These are phyloP conservation scores for Sturnira hondurensis DNA, from an alignment of 2,113 vertebrate species.

Conservation along the genomic window DNA sequence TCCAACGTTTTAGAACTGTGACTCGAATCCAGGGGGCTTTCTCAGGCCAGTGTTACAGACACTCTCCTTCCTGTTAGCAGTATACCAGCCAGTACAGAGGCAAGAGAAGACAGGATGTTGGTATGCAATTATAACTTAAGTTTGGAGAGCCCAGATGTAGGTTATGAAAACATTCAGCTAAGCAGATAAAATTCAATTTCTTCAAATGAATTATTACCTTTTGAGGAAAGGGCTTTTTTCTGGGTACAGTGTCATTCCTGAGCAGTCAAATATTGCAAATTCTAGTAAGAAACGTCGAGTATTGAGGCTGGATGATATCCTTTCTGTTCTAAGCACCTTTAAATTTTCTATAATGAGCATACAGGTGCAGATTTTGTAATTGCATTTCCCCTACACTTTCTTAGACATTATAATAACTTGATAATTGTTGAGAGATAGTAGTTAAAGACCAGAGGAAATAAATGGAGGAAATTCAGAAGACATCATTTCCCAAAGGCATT, in stretches of 20 bases:
- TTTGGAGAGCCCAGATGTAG: neutral
- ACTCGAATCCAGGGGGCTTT: neutral
- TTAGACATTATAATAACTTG: constrained; percentile 10
- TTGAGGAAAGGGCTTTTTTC: neutral
- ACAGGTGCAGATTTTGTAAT: neutral
- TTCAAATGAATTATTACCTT: neutral
- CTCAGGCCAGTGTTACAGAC: neutral
- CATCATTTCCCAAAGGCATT: neutral
- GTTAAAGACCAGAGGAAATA: neutral
- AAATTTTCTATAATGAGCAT: neutral
- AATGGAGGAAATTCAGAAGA: neutral
- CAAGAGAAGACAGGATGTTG: neutral
- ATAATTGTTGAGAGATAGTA: neutral
- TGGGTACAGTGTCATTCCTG: neutral
- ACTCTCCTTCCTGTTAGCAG: neutral
- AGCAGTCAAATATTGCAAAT: neutral
- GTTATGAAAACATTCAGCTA: neutral
- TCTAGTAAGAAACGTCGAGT: neutral
- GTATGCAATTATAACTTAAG: neutral
- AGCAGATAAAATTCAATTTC: neutral
- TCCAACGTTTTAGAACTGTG: neutral
- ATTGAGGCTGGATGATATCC: neutral
- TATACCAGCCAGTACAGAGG: neutral
- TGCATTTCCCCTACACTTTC: neutral
- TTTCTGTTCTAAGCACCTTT: constrained; percentile 1